A percentile compares a stretch with the other conserved stretches of the same genome.
These are phyloP conservation scores for sheep (Ovis aries) DNA, from an alignment of 2,113 vertebrate genomes.

Conservation along the genomic window DNA sequence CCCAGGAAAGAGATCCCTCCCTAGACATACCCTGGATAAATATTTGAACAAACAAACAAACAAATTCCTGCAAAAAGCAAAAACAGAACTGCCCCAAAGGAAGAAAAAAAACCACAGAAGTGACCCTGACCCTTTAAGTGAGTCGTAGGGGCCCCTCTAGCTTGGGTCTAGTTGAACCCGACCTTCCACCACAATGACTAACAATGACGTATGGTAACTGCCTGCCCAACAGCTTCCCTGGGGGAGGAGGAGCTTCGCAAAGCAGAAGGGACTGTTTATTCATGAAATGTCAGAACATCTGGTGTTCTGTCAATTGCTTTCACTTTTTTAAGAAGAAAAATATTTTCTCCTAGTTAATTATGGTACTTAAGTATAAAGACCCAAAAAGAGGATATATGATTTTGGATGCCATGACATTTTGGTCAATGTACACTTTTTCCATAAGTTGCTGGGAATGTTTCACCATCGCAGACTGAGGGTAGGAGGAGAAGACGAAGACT, in stretches of 20 bases:
- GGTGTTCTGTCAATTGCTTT: not conserved
- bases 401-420: constrained; percentile 45
- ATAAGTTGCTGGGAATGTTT: constrained; percentile 40
- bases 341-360: constrained; percentile 47
- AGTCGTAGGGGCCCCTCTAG: not conserved
- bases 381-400: constrained; percentile 59
- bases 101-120: not conserved
- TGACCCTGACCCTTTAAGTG: not conserved
- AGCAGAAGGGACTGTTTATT: not conserved
- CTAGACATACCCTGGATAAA: not conserved
- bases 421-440: constrained; percentile 72
- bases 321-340: constrained; percentile 45
- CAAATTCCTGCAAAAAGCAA: not conserved
- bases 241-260: not conserved
- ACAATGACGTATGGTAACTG: accelerated
- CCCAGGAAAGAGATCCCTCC: not conserved
- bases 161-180: not conserved
- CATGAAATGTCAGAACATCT: not conserved
- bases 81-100: not conserved
- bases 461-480: constrained; percentile 41
- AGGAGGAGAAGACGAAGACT: constrained; percentile 52
- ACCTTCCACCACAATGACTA: not conserved
- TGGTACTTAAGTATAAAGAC: constrained; percentile 62
- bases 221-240: not conserved
- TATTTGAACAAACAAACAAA: not conserved